These are phyloP conservation scores for Lampropteryx suffumata DNA, from an alignment of 2,888 invertebrate species.

Conservation along the genomic window DNA sequence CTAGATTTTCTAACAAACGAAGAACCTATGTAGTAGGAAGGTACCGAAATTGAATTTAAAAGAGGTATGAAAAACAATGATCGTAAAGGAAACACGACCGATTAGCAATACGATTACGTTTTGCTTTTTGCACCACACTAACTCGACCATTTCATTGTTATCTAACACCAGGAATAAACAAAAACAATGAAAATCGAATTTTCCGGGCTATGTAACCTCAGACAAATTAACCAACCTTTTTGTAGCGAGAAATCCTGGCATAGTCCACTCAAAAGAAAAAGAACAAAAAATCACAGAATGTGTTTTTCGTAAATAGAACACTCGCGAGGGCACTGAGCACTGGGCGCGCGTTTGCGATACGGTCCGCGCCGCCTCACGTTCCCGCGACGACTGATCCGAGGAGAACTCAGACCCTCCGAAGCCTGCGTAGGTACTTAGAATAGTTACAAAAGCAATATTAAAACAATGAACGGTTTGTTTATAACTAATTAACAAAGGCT, in stretches of 20 bases:
- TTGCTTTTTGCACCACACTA: slow-evolving; percentile 38
- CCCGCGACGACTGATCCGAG: slow-evolving; percentile 44
- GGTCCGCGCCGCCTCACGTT: slow-evolving; percentile 56
- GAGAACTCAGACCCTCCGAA: background rate
- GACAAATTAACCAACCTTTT: slow-evolving; percentile 35
- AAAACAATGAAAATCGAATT: slow-evolving; percentile 26
- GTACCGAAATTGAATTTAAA: background rate
- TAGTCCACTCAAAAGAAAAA: slow-evolving; percentile 54
- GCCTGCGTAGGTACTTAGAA: slow-evolving; percentile 7
- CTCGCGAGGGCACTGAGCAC: slow-evolving; percentile 58
- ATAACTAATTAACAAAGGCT: slow-evolving; percentile 45
- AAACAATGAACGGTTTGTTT: slow-evolving; percentile 51
- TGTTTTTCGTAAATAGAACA: slow-evolving; percentile 54
- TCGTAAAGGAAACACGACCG: slow-evolving; percentile 18
- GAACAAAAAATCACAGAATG: slow-evolving; percentile 54
- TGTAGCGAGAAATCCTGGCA: slow-evolving; percentile 62
- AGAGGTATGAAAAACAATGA: background rate
- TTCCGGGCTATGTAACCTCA: slow-evolving; percentile 5
- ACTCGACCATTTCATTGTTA: slow-evolving; percentile 40
- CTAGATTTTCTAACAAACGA: no score
- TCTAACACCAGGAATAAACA: slow-evolving; percentile 36
- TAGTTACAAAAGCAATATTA: slow-evolving; percentile 30
- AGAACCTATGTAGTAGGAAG: no score
- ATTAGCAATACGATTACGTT: slow-evolving; percentile 19
- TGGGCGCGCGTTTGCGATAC: slow-evolving; percentile 36